Percentiles rank a stretch among this genome's conserved stretches.
phyloP scores from a whole-genome alignment of 2,888 invertebrate species.

The Andrena dorsata region DNA sequence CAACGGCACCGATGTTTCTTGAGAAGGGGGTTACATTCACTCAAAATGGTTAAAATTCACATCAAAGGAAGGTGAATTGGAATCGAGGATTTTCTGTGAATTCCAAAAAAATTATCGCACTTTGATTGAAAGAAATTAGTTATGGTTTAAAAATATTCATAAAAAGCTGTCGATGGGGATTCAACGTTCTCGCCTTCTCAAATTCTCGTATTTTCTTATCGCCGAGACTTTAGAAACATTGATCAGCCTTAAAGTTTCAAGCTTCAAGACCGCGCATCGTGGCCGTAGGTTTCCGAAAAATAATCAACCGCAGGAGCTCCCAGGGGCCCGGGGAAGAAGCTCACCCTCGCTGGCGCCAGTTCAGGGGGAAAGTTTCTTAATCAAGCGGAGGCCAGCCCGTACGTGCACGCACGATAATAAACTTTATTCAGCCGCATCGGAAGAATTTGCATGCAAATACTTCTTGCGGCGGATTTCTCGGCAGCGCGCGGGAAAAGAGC shows the following conservation, averaged over 20 bases:
- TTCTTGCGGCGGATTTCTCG: neutral
- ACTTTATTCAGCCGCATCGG: conserved; percentile 2
- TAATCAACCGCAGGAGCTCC: neutral
- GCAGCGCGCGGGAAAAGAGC: no score
- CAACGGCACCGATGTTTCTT: no score
- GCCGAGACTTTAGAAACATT: neutral
- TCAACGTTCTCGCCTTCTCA: no score
- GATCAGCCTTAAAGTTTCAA: neutral
- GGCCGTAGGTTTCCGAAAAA: neutral
- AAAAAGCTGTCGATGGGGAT: no score
- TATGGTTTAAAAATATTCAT: no score
- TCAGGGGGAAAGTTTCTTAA: conserved; percentile 25
- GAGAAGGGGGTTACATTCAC: no score
- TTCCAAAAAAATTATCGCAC: no score
- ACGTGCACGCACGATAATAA: conserved; percentile 20
- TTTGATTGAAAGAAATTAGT: no score
- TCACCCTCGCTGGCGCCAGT: neutral
- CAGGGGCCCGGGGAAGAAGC: neutral
- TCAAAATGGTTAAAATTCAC: no score
- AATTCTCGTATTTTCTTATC: neutral
- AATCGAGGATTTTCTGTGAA: no score
- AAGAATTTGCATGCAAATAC: conserved; percentile 27
- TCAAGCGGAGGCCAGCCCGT: conserved; percentile 8
- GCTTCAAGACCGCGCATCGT: neutral
- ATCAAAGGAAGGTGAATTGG: no score